Evolutionary conservation across 1,140 invertebrate genomes (phyloP).

Genomic region (Bombus confusus): DNA sequence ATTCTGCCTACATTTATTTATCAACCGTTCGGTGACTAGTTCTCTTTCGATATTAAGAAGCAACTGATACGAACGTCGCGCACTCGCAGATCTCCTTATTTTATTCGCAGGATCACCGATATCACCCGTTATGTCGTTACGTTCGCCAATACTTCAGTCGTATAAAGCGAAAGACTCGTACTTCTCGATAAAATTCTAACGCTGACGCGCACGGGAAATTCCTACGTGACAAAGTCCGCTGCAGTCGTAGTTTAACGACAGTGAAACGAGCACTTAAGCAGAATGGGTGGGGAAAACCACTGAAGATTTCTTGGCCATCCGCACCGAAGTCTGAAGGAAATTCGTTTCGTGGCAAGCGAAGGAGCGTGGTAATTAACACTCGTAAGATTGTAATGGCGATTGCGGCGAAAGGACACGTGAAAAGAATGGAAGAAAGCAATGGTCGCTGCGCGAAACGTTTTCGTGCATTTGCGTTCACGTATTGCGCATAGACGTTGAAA

Average conservation of each 20-base stretch:
- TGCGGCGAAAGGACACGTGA: neutral
- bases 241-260: too few species aligned
- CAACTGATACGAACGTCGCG: too few species aligned
- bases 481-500: neutral
- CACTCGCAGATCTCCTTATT: too few species aligned
- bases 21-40: too few species aligned
- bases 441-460: neutral
- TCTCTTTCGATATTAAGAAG: too few species aligned
- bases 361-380: slow-evolving; percentile 57
- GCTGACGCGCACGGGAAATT: neutral
- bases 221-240: neutral
- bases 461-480: neutral
- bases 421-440: neutral
- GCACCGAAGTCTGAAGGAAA: neutral
- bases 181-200: too few species aligned
- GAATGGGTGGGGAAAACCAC: neutral
- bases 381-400: slow-evolving; percentile 41
- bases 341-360: slow-evolving; percentile 28
- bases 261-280: neutral
- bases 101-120: too few species aligned
- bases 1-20: too few species aligned
- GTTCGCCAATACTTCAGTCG: too few species aligned
- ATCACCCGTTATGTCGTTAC: too few species aligned
- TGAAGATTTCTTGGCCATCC: neutral
- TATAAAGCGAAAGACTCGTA: too few species aligned